These are phyloP conservation scores for Meloe dianella DNA, from an alignment of 2,888 invertebrate genomes.

Conservation along the genomic window DNA sequence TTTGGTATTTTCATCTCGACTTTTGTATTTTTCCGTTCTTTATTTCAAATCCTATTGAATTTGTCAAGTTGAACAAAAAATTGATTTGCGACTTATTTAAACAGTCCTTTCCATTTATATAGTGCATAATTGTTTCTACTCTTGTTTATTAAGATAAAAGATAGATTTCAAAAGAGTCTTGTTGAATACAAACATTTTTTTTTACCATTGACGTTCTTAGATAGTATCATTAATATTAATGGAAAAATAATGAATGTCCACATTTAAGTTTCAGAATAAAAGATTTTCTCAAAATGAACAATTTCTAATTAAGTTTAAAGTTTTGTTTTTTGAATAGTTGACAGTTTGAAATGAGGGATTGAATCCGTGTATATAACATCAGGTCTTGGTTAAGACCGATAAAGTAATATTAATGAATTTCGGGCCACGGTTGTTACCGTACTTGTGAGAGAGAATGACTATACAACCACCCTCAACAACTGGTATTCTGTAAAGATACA, in stretches of 20 bases:
- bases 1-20: not conserved
- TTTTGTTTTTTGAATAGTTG: not conserved
- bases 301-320: not conserved
- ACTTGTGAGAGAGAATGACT: not conserved
- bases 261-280: no score
- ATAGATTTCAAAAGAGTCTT: not conserved
- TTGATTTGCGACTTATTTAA: not conserved
- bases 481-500: constrained; percentile 24
- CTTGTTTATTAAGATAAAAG: not conserved
- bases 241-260: not conserved
- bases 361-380: not conserved
- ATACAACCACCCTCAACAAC: not conserved
- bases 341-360: constrained; percentile 9
- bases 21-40: not conserved
- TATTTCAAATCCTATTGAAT: not conserved
- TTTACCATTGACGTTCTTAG: not conserved
- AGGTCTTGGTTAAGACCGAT: constrained; percentile 24
- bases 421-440: constrained; percentile 18
- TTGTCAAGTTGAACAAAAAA: not conserved
- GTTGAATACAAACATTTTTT: no score
- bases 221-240: not conserved
- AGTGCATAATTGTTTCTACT: not conserved
- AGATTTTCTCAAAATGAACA: no score
- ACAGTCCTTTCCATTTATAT: not conserved
- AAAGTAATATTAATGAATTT: constrained; percentile 40